Evolutionary conservation across 2,888 invertebrate species (phyloP).

Genomic region (Xanthia icteritia): DNA sequence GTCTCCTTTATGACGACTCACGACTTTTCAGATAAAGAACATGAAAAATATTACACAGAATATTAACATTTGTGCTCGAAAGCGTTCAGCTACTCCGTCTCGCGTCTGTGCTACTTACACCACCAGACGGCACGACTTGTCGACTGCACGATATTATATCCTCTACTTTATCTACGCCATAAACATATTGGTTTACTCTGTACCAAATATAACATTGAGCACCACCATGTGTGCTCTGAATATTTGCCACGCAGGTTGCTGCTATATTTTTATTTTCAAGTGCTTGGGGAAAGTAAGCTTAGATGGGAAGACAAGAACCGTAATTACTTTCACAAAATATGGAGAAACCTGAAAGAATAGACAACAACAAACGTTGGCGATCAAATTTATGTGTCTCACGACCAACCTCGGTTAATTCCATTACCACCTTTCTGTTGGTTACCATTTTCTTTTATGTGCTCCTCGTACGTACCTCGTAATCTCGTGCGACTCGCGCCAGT

Average conservation of each 20-base stretch:
- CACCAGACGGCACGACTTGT: slow-evolving; percentile 56
- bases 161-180: slow-evolving; percentile 60
- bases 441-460: slow-evolving; percentile 64
- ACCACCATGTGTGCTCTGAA: slow-evolving; percentile 49
- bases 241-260: slow-evolving; percentile 28
- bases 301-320: slow-evolving; percentile 4
- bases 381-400: slow-evolving; percentile 53
- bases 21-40: slow-evolving; percentile 18
- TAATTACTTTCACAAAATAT: slow-evolving; percentile 38
- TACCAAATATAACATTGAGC: slow-evolving; percentile 49
- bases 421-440: slow-evolving; percentile 62
- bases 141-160: slow-evolving; percentile 57
- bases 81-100: slow-evolving; percentile 38
- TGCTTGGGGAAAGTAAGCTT: slow-evolving; percentile 6
- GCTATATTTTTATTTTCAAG: slow-evolving; percentile 38
- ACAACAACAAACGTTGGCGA: slow-evolving; percentile 34
- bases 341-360: slow-evolving; percentile 27
- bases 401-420: slow-evolving; percentile 55
- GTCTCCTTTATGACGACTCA: not conserved
- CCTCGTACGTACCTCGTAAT: slow-evolving; percentile 45
- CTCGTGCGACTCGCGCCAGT: slow-evolving; percentile 53
- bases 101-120: slow-evolving; percentile 35
- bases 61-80: slow-evolving; percentile 44
- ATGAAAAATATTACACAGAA: slow-evolving; percentile 43
- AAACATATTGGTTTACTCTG: slow-evolving; percentile 61